phyloP scores from a whole-genome alignment of 1,140 invertebrate species.

The Cheumatopsyche charites region DNA sequence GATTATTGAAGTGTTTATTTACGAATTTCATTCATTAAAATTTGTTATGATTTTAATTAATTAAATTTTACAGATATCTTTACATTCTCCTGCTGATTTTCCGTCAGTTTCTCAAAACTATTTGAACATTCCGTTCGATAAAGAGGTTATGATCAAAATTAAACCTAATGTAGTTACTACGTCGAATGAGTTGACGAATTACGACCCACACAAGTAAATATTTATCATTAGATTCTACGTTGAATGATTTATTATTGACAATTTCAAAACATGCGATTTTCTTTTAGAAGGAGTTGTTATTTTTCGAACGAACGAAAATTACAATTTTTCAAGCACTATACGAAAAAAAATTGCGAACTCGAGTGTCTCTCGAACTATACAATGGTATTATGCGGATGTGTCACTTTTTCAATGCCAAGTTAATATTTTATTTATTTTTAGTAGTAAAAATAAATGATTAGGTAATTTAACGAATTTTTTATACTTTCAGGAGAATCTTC shows the following conservation, averaged over 20 bases:
- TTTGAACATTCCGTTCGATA: slow-evolving; percentile 63
- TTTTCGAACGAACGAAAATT: slow-evolving; percentile 54
- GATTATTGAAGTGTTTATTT: no score
- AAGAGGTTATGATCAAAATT: slow-evolving; percentile 64
- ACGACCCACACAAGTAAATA: slow-evolving; percentile 57
- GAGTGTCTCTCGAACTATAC: slow-evolving; percentile 56
- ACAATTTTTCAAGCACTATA: slow-evolving; percentile 54
- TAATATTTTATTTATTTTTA: neutral
- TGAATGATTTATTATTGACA: no score
- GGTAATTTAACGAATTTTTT: no score
- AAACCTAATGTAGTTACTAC: slow-evolving; percentile 69
- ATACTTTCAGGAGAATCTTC: slow-evolving; percentile 44
- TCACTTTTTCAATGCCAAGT: slow-evolving; percentile 55
- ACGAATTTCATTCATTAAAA: no score
- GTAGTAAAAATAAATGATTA: no score
- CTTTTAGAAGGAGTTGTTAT: slow-evolving; percentile 60
- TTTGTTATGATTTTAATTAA: no score
- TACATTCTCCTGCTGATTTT: slow-evolving; percentile 66
- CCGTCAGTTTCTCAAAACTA: slow-evolving; percentile 65
- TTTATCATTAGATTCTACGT: no score
- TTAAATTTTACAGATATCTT: slow-evolving; percentile 57
- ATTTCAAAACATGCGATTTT: neutral
- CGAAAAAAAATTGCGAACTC: slow-evolving; percentile 52
- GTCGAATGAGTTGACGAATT: slow-evolving; percentile 61
- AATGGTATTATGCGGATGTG: slow-evolving; percentile 51